Base-by-base conservation (phyloP, 2,888 invertebrate species). In the Melangyna quadrimaculata region DNA sequence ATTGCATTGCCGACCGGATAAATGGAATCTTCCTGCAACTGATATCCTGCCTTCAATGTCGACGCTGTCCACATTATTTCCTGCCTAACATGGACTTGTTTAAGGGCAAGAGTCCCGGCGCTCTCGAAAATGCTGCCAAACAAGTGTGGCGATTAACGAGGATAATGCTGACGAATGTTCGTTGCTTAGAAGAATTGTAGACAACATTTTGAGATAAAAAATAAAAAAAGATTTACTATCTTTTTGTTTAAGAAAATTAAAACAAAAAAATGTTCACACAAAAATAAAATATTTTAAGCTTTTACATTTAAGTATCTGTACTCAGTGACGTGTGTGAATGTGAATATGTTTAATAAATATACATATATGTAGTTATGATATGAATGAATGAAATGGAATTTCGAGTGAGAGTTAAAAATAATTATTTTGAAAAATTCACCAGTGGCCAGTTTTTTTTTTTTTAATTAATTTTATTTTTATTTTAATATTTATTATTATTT, bases 31-130 rank as follows among this genome's bases (percentile, higher is more conserved):
- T 98, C 88, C 94, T 99, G 87, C 98, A 98, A 93, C 93, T 99
- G 90, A 98, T 99, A 89, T 98, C 98, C 32, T 98, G 98, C 91
- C 94, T 98, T 88, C 98, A 99, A 93, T 98, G 98, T 92, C 95
- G 98, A 71, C 94, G 98, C 78, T 99, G 98, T 92, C 98, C 98
- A 43, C 98, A 99, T 92, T 98, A 98, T 91, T 98, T 98, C 93
- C 94, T 98, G 88, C 98, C 98, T 29, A 97, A 97, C 90, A 94
- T 98, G 91, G 98, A 98, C 93, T 93, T 99, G 81, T 97, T 99
- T 93, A 97, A 97, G 91, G 98, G 98, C 77, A 98, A 98, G 92
- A 96, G 97, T 67, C 96, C 97, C 87, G 96, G 96, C 89, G 96
- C 97, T 6, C 93, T 98, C 89, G 98, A 98, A 93, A 97, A 97